A percentile compares a stretch with the other conserved stretches of the same genome.
phyloP scores from a whole-genome alignment of 2,888 invertebrate genomes.

The Ochropleura plecta region DNA sequence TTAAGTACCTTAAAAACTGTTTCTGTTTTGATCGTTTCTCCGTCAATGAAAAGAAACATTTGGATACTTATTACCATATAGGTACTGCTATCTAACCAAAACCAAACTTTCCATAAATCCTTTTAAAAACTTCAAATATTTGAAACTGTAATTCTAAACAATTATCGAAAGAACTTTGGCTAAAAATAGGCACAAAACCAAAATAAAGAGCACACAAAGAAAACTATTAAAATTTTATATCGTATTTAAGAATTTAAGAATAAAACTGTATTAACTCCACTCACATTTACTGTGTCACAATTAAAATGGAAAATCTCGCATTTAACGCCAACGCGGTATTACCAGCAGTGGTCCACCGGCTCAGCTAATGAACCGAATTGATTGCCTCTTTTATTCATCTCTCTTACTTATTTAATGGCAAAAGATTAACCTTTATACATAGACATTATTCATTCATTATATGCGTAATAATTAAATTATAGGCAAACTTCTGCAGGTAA shows the following conservation, averaged over 20 bases:
- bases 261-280: slow-evolving; percentile 47
- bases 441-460: slow-evolving; percentile 67
- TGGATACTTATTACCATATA: neutral
- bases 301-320: slow-evolving; percentile 50
- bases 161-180: neutral
- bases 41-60: neutral
- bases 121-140: slow-evolving; percentile 7
- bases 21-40: slow-evolving; percentile 27
- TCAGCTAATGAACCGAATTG: slow-evolving; percentile 69
- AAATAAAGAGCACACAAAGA: slow-evolving; percentile 26
- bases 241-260: slow-evolving; percentile 32
- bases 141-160: slow-evolving; percentile 16
- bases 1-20: slow-evolving; percentile 10
- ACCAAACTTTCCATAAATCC: slow-evolving; percentile 19
- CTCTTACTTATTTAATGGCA: slow-evolving; percentile 68
- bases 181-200: neutral
- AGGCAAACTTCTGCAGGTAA: slow-evolving; percentile 59
- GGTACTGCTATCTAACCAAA: neutral
- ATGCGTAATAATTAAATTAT: slow-evolving; percentile 67
- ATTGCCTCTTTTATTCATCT: slow-evolving; percentile 72
- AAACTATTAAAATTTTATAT: slow-evolving; percentile 18
- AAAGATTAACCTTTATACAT: slow-evolving; percentile 65
- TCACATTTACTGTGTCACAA: slow-evolving; percentile 48
- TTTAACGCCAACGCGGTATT: slow-evolving; percentile 45
- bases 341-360: slow-evolving; percentile 19